phyloP scores from a whole-genome alignment of 2,113 vertebrate species.

The Corydoras sp. region DNA sequence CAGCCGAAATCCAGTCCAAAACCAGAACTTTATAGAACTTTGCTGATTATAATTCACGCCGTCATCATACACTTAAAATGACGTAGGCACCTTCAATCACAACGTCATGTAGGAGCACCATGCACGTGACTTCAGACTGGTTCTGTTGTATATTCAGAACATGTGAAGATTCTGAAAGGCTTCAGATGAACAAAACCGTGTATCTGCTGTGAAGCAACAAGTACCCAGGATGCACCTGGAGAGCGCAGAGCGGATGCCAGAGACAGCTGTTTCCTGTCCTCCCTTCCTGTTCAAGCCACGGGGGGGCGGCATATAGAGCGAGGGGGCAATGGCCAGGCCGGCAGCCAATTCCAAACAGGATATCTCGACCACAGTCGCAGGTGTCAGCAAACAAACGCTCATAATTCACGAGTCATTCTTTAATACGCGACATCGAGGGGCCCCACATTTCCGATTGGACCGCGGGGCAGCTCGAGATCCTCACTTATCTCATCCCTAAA shows the following conservation, averaged over 20 bases:
- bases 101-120: too few species aligned
- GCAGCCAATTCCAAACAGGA: conserved; percentile 60
- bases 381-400: conserved; percentile 47
- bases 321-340: conserved; percentile 37
- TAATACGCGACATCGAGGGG: conserved; percentile 32
- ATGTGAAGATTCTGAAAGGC: conserved; percentile 19
- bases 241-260: conserved; percentile 56
- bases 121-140: too few species aligned
- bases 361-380: conserved; percentile 53
- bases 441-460: conserved; percentile 21
- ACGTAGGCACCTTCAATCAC: too few species aligned
- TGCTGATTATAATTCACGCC: too few species aligned
- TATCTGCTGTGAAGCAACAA: conserved; percentile 44
- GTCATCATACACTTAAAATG: too few species aligned
- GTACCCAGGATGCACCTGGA: conserved; percentile 79
- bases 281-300: conserved; percentile 57
- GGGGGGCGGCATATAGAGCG: conserved; percentile 14
- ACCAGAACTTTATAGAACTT: background rate
- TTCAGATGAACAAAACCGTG: conserved; percentile 36
- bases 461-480: background rate
- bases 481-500: conserved; percentile 14
- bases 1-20: background rate
- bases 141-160: too few species aligned
- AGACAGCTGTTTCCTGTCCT: conserved; percentile 75
- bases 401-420: conserved; percentile 38